Evolutionary conservation across 2,888 invertebrate genomes (phyloP), one percentile per base, ranked within the genome.

Genomic region (Eupsilia transversa): DNA sequence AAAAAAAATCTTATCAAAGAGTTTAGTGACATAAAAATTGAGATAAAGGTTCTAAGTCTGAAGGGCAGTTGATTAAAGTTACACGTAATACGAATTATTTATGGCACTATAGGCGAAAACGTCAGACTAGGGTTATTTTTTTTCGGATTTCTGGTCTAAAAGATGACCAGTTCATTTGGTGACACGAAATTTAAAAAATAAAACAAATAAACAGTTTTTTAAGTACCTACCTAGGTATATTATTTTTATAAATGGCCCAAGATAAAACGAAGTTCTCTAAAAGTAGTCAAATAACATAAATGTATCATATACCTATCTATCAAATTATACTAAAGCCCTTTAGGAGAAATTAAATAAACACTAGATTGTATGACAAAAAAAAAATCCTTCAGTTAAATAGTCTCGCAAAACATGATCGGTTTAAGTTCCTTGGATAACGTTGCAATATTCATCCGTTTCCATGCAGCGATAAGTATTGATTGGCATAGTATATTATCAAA

Each of bases 401-500:
- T 20, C 17, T 61, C 20, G 23, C 23, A 52, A 23, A 69, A 23
- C 9, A 30, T 33, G 20, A 20, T 30, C 14, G 12, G 23, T 33
- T 52, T 17, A 49, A 61, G 17, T 27, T 77, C 12, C 17, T 46
- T 5, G 6, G 17, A 56, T 33, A 5, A 52, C 0, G 12, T 12
- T 52, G n/a, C n/a, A n/a, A 52, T 52, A 52, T 52, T 49, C 33
- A 57, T 23, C 20, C 17, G 7, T 23, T 4, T n/a, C 27, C 3
- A 35, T 30, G 23, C 56, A 49, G 1, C 20, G 35, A 30, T 49
- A 59, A 30, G 12, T 77, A 61, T 66, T 79, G 43, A 77, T 70
- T 61, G 27, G 23, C 27, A 46, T 49, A 33, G 6, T 59, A 14
- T 30, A 33, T 20, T 57, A 57, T 35, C n/a, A 72, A 71, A 83